Percentiles rank a stretch among this genome's conserved stretches.
These are phyloP conservation scores for Ramphastos sulfuratus DNA, from an alignment of 2,113 vertebrate genomes.

Conservation along the genomic window DNA sequence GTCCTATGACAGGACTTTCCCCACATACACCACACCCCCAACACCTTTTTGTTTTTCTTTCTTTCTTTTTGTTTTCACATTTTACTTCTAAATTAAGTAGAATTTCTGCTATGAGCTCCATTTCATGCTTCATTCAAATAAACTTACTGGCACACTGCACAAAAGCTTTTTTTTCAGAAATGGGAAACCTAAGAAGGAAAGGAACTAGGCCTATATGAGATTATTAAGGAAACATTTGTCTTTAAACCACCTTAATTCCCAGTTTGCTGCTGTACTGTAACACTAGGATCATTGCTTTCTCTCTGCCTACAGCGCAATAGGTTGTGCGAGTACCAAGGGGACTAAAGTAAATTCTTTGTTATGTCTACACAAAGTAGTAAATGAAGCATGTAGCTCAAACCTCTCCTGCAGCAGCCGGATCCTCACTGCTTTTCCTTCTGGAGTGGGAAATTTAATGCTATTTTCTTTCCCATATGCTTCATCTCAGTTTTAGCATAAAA, in stretches of 20 bases:
- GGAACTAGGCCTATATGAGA: neutral
- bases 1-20: neutral
- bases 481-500: neutral
- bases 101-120: neutral
- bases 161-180: neutral
- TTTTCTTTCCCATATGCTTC: constrained; percentile 39
- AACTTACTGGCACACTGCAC: neutral
- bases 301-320: neutral
- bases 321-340: neutral
- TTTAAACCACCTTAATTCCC: constrained; percentile 7
- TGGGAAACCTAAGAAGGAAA: neutral
- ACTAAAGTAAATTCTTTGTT: constrained; percentile 55
- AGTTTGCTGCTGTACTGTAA: neutral
- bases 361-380: constrained; percentile 55
- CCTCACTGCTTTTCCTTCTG: neutral
- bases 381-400: constrained; percentile 45
- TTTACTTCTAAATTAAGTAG: neutral
- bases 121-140: neutral
- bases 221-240: neutral
- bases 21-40: too few species aligned
- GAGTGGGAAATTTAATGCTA: neutral
- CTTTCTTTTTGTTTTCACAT: too few species aligned
- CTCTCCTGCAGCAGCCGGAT: neutral
- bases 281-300: constrained; percentile 4
- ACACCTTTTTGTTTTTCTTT: too few species aligned